phyloP scores from a whole-genome alignment of 2,888 invertebrate species.

The Troides aeacus region DNA sequence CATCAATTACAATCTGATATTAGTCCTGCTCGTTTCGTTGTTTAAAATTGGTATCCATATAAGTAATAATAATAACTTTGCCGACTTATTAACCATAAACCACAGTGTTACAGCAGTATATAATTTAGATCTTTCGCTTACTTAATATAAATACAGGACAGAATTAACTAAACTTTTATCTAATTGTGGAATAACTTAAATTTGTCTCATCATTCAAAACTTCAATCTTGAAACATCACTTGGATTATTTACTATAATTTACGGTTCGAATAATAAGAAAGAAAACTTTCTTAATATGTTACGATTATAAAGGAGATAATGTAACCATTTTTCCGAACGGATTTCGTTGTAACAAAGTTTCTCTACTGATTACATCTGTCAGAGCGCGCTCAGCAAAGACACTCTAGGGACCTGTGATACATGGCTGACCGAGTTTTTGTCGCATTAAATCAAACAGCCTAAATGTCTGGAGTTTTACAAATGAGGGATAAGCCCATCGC shows the following conservation, averaged over 20 bases:
- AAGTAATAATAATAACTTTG: not conserved
- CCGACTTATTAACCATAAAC: not conserved
- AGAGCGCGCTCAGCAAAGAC: conserved; percentile 12
- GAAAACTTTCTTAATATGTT: not conserved
- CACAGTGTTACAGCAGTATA: no score
- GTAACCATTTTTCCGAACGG: not conserved
- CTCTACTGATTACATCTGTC: conserved; percentile 7
- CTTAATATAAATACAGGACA: no score
- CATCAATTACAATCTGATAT: no score
- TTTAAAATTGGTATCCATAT: not conserved
- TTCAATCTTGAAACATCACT: no score
- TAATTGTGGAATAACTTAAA: no score
- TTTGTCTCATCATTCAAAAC: no score
- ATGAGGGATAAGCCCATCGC: not conserved
- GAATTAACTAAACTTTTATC: no score
- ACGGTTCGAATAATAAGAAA: not conserved
- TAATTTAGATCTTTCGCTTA: no score
- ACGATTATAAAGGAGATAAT: not conserved
- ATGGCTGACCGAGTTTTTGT: conserved; percentile 14
- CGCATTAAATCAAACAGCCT: conserved; percentile 23
- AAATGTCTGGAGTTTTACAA: conserved; percentile 12
- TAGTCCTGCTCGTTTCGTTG: no score
- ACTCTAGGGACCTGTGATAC: conserved; percentile 14
- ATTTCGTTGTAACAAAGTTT: conserved; percentile 2
- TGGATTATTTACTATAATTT: no score